Evolutionary conservation across 2,113 vertebrate genomes (phyloP), one percentile per base, ranked within the genome.

Genomic region (Rutilus rutilus): DNA sequence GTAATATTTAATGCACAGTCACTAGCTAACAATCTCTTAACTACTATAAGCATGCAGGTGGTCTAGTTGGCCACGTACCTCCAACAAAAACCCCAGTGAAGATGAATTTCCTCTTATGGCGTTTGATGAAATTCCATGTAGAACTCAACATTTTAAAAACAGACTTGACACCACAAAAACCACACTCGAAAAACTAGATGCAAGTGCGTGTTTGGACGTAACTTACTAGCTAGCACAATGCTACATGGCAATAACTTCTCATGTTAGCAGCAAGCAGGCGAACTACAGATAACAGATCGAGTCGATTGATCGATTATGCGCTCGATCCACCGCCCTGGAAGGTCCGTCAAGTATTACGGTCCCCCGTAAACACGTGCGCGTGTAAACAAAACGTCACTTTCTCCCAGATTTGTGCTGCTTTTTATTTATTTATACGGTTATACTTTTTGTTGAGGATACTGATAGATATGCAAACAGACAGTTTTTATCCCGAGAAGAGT

Each of bases 91-190:
- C 96, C 89, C 97, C 97, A 59, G 96, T 87, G 86, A 96, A 95
- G 78, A 99, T 93, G 85, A 97, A 97, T 79, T 99, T 99, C 94
- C 93, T 97, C 92, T 95, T 98, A 90, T 99, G 98, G 30, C 97
- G 96, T 92, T 97, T 98, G 10, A 98, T 86, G 89, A 98, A 99
- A 92, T 92, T 96, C 97, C 97, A 98, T n/a, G 90, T 90, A 0
- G 97, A 95, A 12, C 94, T 93, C 67, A 98, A 94, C 97, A 99
- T 99, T 17, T 36, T 93, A 5, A 10, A 45, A 59, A 27, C 12
- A 7, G 15, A 59, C 23, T 6, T 45, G 25, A 21, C 60, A 83
- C 25, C 15, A 14, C 71, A 71, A 65, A 80, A 69, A 17, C 2
- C 19, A 57, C 19, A 21, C 6, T 7, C 5, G 10, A 57, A 30